A percentile compares a stretch with the other conserved stretches of the same genome.
These are phyloP conservation scores for Hypocryptadius cinnamomeus DNA, from an alignment of 2,113 vertebrate species.

Conservation along the genomic window DNA sequence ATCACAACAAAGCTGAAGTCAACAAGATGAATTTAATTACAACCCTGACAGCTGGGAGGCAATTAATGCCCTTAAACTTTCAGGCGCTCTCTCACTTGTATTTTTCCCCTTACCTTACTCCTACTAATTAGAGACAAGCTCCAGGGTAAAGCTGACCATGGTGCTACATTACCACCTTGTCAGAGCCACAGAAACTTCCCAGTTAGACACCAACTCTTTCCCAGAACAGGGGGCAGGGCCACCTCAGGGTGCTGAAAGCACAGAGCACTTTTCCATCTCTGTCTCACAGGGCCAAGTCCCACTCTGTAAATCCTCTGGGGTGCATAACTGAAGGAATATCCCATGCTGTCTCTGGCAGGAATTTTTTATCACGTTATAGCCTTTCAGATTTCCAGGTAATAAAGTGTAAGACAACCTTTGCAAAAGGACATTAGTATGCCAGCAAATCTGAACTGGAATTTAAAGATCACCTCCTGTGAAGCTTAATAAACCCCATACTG, in stretches of 20 bases:
- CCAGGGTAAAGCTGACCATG: slow-evolving; percentile 15
- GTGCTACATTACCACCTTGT: not conserved
- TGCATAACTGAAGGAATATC: not conserved
- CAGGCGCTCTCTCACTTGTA: not conserved
- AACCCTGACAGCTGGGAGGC: slow-evolving; percentile 55
- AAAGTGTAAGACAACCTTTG: not conserved
- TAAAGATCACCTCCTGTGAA: not conserved
- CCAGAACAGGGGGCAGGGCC: not conserved
- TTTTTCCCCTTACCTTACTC: slow-evolving; percentile 4
- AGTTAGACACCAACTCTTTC: not conserved
- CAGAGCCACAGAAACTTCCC: not conserved
- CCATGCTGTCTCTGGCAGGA: not conserved
- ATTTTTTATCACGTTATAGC: not conserved
- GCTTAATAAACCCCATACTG: not conserved
- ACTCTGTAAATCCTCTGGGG: not conserved
- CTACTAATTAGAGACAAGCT: slow-evolving; percentile 54
- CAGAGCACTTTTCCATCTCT: not conserved
- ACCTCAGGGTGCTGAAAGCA: not conserved
- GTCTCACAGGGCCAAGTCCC: not conserved
- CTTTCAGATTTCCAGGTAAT: not conserved
- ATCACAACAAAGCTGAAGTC: slow-evolving; percentile 58
- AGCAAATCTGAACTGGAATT: not conserved
- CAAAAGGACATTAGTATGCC: not conserved
- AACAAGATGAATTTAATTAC: slow-evolving; percentile 70
- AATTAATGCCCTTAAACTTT: slow-evolving; percentile 64